Base-by-base conservation (phyloP, 2,888 invertebrate species). In the Acanthosoma haemorrhoidale region DNA sequence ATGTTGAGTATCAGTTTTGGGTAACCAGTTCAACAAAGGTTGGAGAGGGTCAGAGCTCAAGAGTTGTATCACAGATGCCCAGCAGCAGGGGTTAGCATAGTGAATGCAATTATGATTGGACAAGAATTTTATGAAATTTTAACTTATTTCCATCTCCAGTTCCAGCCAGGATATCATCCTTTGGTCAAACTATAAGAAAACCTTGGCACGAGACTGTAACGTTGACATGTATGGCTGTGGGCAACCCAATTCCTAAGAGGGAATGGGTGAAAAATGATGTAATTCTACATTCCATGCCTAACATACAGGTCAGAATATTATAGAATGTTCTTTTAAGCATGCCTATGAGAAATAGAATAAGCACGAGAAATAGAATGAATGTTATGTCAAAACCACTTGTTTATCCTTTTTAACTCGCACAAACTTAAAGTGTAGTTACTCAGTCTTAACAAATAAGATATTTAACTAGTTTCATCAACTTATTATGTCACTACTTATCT, bases 1-100 rank as follows among this genome's bases (percentile, higher is more conserved):
- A 87, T 73, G 86, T 87, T 68, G 88, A 89, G 76, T 90, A 91
- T 77, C 88, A 89, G 77, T 90, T 90, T 78, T 89, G 89, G 87
- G 88, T 91, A 21, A 88, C 89, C 0, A 90, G 90, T 1, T 88
- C 87, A 4, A 91, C 91, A 0, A 83, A 87, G 34, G 87, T 90
- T 41, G 91, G 91, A 0, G 90, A 91, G 78, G 91, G 91, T 0
- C 88, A 87, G 77, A 88, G 87, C 78, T 88, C 88, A 0, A 82
- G 84, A 69, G 87, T 88, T 2, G 86, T 86, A 5, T 85, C 87
- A 0, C 87, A 88, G 79, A 84, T 88, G 31, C 86, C 87, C 8
- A 85, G 85, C 4, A 84, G 83, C 74, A 83, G 87, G 75, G 84
- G 86, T 80, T 75, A 76, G 76, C 71, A 16, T 18, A 60, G 2